Percentiles rank a stretch among this genome's conserved stretches.
phyloP scores from a whole-genome alignment of 2,797 vertebrate genomes.

The Cyprinella venusta region DNA sequence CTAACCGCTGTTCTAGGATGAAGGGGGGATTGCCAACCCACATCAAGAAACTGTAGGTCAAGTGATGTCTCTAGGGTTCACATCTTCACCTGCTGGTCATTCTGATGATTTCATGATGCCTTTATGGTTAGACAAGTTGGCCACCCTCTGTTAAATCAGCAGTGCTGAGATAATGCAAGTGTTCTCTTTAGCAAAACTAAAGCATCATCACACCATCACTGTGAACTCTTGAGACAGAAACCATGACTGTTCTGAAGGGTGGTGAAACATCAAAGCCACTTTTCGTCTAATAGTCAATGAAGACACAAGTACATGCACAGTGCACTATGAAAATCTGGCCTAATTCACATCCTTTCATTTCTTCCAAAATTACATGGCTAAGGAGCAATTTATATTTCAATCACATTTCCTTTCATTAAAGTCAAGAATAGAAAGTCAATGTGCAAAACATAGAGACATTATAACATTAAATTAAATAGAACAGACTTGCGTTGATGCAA shows the following conservation, averaged over 20 bases:
- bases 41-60: conserved; percentile 10
- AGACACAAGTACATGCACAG: neutral
- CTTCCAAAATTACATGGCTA: neutral
- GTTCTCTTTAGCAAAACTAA: conserved; percentile 18
- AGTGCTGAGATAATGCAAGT: conserved; percentile 7
- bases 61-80: neutral
- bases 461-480: neutral
- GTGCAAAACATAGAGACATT: conserved; percentile 2
- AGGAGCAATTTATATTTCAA: neutral
- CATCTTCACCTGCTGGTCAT: neutral
- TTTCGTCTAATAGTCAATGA: neutral
- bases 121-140: neutral
- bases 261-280: conserved; percentile 5
- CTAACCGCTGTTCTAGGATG: neutral
- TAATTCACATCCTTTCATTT: conserved; percentile 9
- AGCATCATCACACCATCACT: neutral
- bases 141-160: neutral
- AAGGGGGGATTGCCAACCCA: neutral
- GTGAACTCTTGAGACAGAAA: neutral
- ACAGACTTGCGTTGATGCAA: neutral
- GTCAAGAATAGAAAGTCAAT: neutral
- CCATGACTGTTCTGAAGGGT: conserved; percentile 12
- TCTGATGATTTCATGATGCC: too few species aligned
- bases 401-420: conserved; percentile 20
- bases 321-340: neutral